Base-by-base conservation (phyloP, 2,113 vertebrate genomes). In the Limnothrissa miodon region DNA sequence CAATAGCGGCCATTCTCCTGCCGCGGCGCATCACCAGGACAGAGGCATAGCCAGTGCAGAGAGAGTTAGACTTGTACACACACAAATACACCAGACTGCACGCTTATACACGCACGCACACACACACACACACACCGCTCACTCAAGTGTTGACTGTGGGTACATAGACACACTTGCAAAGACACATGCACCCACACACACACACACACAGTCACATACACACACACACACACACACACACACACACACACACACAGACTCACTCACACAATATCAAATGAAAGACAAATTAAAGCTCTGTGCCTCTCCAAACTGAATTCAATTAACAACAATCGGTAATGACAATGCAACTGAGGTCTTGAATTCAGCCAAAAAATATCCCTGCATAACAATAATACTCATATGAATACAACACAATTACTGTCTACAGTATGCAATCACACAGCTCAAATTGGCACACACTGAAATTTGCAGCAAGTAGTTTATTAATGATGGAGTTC, bases 11-110 rank as follows among this genome's bases (percentile, higher is more conserved):
- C 7, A n/a, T 8, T 9, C 23, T 62, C 6, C 10, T 29, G n/a
- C 29, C n/a, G 29, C 6, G 6, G 7, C 59, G 9, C n/a, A 62
- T 62, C 59, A 62, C 59, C 19, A 23, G 80, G 70, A 48, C 85
- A 85, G 82, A 62, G n/a, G 59, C 1, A 62, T 29, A 29, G 59
- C 59, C 25, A 11, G n/a, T 8, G 59, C 59, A 29, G 59, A 29
- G 23, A 59, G 1, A 62, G n/a, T 29, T 62, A 56, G 84, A 86
- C 82, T 85, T 56, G 13, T 23, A 80, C 25, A 7, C 53, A 56
- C 2, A 3, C 21, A 29, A 1, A 62, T 11, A 25, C 59, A 62
- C 59, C 10, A 4, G 42, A 42, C 42, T n/a, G 1, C 5, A 59
- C 23, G 0, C 2, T 7, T 21, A 1, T 1, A 59, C 53, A 59